Conservation (phyloP, 2,113 vertebrate species). For the Madoqua kirkii region DNA sequence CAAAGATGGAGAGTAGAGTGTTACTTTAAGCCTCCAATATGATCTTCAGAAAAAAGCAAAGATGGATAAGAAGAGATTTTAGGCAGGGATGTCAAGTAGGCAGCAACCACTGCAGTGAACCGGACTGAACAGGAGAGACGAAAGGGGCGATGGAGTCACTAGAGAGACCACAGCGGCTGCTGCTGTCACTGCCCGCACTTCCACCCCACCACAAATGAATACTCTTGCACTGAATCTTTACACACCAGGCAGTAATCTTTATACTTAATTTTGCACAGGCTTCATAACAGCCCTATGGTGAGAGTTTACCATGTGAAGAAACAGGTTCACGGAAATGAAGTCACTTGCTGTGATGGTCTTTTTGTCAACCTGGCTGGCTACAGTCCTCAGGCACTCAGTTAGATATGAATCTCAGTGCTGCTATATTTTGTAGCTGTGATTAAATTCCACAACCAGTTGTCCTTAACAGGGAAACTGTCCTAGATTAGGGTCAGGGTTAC, state of each 20-base stretch:
- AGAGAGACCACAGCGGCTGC: neutral
- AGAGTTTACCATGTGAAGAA: neutral
- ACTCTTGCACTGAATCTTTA: neutral
- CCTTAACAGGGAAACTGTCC: neutral
- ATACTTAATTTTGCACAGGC: neutral
- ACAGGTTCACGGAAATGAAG: neutral
- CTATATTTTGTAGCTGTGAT: neutral
- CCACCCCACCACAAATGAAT: neutral
- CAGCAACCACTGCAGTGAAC: neutral
- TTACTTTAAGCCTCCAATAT: neutral
- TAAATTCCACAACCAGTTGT: neutral
- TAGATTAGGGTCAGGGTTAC: neutral
- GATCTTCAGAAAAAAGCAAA: neutral
- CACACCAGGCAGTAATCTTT: neutral
- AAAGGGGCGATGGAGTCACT: accelerated
- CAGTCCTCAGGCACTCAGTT: neutral
- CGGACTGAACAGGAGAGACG: neutral
- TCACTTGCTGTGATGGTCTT: neutral
- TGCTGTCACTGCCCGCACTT: accelerated
- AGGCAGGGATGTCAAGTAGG: neutral
- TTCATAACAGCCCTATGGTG: neutral
- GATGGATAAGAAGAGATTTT: neutral
- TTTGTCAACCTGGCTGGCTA: neutral
- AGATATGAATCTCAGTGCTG: neutral
- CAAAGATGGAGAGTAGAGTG: neutral